Evolutionary conservation across 37 sponge, comb jelly and placozoan genomes (phyloP), one percentile per base, ranked within the genome.

Genomic region (Beroe forskalii): DNA sequence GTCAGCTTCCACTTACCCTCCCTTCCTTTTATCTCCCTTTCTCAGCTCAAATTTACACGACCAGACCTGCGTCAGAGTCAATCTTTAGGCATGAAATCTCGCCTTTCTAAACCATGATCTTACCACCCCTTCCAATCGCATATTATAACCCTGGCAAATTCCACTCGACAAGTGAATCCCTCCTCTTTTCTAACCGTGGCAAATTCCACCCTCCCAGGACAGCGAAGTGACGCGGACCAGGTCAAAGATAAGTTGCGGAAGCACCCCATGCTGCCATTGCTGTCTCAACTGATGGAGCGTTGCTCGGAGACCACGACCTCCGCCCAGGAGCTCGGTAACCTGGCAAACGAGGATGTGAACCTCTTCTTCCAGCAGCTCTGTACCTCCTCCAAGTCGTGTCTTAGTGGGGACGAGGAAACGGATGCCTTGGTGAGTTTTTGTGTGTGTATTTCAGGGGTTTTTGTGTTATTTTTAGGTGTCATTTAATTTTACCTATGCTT

Each of bases 331-430:
- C 55, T 80, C 30, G 12, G 38, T 38, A 22, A 44, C 20, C 55
- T 80, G 0, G 86, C 55, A 1, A 80, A 80, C 55, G 55, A 44
- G 30, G 86, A 80, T 43, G 55, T 80, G 24, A 44, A 44, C 28
- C 44, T 44, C 55, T 80, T 44, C 48, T 80, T 80, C 30, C 55
- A 80, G 55, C 86, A 44, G 55, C 22, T 80, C 28, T 80, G 55
- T n/a, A n/a, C 55, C 25, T 23, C 55, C n/a, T 38, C 86, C 9
- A 69, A 69, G 72, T 80, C 86, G 1, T 80, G 86, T 43, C 35
- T 80, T 23, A 33, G 38, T 22, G 86, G 86, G 2, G 86, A 80
- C 30, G 86, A 80, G 17, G 86, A 80, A 44, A 25, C 55, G 1
- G 86, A 80, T 80, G 23, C 44, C 4, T 25, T 80, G 86, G 86